A percentile compares a stretch with the other conserved stretches of the same genome.
phyloP scores from a whole-genome alignment of 2,888 invertebrate species.

The Ametastegia equiseti region DNA sequence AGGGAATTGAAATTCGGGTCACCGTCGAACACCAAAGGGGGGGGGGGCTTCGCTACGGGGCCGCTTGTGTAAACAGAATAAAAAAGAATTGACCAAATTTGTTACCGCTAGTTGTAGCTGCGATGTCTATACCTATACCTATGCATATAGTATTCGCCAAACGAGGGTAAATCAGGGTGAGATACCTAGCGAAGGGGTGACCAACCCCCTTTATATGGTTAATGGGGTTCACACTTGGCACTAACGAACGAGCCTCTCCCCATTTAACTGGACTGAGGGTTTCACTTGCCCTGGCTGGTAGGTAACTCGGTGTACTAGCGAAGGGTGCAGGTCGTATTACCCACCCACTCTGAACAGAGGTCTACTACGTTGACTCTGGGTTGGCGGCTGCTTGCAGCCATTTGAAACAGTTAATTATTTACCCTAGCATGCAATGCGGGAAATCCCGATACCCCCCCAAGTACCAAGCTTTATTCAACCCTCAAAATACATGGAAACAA shows the following conservation, averaged over 20 bases:
- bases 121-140: not conserved
- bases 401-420: conserved; percentile 29
- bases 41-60: not conserved
- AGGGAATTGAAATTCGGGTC: conserved; percentile 32
- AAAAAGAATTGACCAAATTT: conserved; percentile 37
- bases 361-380: not conserved
- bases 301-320: not conserved
- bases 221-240: conserved; percentile 33
- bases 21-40: conserved; percentile 1
- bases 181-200: not conserved
- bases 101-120: conserved; percentile 10
- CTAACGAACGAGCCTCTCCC: conserved; percentile 36
- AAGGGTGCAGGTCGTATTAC: conserved; percentile 13
- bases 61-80: conserved; percentile 17
- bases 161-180: conserved; percentile 28
- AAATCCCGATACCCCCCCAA: not conserved
- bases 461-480: not conserved
- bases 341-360: not conserved
- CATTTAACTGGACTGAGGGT: conserved; percentile 33
- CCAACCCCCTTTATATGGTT: not conserved
- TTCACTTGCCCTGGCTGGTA: not conserved
- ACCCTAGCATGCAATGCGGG: conserved; percentile 2
- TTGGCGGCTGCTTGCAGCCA: not conserved
- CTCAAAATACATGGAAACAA: not conserved
- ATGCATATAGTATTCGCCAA: not conserved